Evolutionary conservation across 2,888 invertebrate genomes (phyloP).

Genomic region (Diaphora mendica): DNA sequence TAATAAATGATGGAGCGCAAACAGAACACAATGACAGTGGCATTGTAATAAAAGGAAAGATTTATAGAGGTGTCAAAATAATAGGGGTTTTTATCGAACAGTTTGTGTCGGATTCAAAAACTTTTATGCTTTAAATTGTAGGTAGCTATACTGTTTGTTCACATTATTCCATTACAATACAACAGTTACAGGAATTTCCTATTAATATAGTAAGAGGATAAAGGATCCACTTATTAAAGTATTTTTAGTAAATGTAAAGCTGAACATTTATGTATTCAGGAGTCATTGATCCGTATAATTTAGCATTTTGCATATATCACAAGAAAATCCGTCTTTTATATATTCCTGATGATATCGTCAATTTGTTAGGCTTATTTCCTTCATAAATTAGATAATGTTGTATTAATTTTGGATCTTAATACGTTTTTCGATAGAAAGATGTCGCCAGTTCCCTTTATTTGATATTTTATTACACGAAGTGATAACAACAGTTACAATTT

Average conservation of each 20-base stretch:
- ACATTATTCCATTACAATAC: background rate
- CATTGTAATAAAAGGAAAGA: conserved; percentile 75
- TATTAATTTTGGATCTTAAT: background rate
- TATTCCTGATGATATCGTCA: background rate
- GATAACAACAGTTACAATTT: background rate
- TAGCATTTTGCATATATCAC: background rate
- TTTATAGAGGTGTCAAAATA: conserved; percentile 75
- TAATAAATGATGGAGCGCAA: conserved; percentile 62
- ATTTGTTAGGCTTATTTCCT: background rate
- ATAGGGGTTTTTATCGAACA: conserved; percentile 53
- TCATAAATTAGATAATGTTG: background rate
- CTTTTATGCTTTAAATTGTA: background rate
- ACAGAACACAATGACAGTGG: conserved; percentile 68
- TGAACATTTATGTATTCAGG: background rate
- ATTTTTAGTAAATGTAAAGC: background rate
- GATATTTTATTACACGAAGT: background rate
- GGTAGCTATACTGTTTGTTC: background rate
- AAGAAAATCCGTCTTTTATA: background rate
- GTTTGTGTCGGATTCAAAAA: background rate
- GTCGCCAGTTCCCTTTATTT: background rate
- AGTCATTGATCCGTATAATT: background rate
- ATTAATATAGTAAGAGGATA: background rate
- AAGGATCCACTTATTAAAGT: background rate
- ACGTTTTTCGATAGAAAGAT: background rate
- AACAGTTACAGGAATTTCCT: background rate